Percentiles rank a stretch among this genome's conserved stretches.
Conservation (phyloP, 2,797 vertebrate species). For the Distichodus sexfasciatus region DNA sequence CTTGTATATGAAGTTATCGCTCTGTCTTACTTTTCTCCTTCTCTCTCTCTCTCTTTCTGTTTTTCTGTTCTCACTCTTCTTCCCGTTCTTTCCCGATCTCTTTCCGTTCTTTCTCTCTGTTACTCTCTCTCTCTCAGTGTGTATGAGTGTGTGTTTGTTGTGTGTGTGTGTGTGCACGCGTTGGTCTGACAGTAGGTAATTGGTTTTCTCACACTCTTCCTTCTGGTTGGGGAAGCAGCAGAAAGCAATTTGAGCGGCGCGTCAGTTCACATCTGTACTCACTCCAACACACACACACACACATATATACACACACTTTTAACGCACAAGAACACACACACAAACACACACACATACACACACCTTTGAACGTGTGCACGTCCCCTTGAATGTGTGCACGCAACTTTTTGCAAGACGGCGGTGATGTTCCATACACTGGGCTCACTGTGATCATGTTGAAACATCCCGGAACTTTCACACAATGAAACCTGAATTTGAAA, state of each 20-base stretch:
- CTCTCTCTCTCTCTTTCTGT: too few species aligned
- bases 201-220: constrained; percentile 40
- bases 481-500: background rate
- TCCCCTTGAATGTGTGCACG: too few species aligned
- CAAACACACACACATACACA: constrained; percentile 14
- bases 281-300: constrained; percentile 4
- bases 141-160: constrained; percentile 5
- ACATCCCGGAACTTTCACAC: background rate
- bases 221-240: constrained; percentile 36
- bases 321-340: constrained; percentile 10
- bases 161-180: constrained; percentile 38
- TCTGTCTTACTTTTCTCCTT: too few species aligned
- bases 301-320: constrained; percentile 25
- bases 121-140: background rate
- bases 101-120: background rate
- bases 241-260: constrained; percentile 43
- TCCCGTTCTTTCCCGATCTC: background rate
- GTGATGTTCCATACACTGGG: constrained; percentile 12
- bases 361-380: too few species aligned
- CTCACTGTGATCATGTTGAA: constrained; percentile 8
- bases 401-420: constrained; percentile 1
- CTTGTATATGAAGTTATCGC: too few species aligned
- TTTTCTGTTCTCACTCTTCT: too few species aligned
- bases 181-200: constrained; percentile 38
- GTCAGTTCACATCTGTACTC: constrained; percentile 37